Percentiles rank a stretch among this genome's conserved stretches.
phyloP scores from a whole-genome alignment of 1,140 invertebrate species.

The Neomicropteryx cornuta region DNA sequence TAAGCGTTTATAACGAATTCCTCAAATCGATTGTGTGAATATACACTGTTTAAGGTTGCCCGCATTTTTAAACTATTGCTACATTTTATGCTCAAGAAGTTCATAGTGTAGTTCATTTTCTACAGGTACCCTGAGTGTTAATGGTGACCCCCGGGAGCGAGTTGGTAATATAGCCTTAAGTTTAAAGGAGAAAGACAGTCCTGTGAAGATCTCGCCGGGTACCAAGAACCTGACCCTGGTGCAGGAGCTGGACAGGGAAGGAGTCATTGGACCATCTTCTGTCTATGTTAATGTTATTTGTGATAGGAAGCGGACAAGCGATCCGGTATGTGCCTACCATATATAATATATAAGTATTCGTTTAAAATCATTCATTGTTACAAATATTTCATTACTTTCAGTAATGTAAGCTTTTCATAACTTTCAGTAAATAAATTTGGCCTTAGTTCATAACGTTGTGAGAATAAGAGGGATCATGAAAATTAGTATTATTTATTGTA shows the following conservation, averaged over 20 bases:
- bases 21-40: too few species aligned
- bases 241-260: conserved; percentile 74
- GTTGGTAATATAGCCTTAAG: conserved; percentile 68
- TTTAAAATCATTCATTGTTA: not conserved
- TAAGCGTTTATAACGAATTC: too few species aligned
- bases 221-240: conserved; percentile 74
- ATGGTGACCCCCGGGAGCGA: conserved; percentile 60
- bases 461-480: too few species aligned
- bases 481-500: too few species aligned
- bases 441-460: not conserved
- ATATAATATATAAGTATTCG: not conserved
- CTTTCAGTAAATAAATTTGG: not conserved
- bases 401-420: too few species aligned
- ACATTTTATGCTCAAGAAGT: too few species aligned
- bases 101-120: too few species aligned
- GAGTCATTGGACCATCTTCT: conserved; percentile 66
- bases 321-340: conserved; percentile 52
- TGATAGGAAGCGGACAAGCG: conserved; percentile 63
- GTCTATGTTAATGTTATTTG: conserved; percentile 79
- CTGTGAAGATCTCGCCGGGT: conserved; percentile 60
- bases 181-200: conserved; percentile 66
- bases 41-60: too few species aligned
- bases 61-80: too few species aligned
- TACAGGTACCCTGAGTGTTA: conserved; percentile 56
- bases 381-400: conserved; percentile 1